Base-by-base conservation (phyloP, 2,113 vertebrate genomes). In the Microcebus tavaratra region DNA sequence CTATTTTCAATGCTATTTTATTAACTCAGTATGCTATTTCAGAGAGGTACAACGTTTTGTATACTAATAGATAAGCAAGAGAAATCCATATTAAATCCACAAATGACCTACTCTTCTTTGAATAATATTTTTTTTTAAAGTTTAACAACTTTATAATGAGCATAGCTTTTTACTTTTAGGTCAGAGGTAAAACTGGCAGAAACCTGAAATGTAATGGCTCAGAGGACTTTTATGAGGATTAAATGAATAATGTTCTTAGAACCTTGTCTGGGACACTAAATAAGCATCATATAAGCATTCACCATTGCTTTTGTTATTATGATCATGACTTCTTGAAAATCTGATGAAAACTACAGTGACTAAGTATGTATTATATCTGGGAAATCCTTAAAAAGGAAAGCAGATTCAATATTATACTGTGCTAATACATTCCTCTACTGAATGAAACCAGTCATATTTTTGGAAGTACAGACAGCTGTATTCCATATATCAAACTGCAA, bases 381-480 rank as follows among this genome's bases (percentile, higher is more conserved):
- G 27, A 93, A 87, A 65, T 39, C 63, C 76, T 95, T 73, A 84
- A 67, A 79, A 88, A 10, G 36, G 27, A 5, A 79, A 73, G 29
- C 21, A 94, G 70, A 91, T 76, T 83, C 94, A 88, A 92, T 50
- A 65, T 89, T 79, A 36, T 53, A 73, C 21, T 65, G 48, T 78
- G 57, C 53, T 88, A 20, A n/a, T 83, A 36, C 5, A 85, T 90
- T 95, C 93, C 70, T 96, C 91, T 88, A 36, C 73, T 96, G 94
- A 97, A 93, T 96, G 93, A 97, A 97, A 88, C 27, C 73, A 97
- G 72, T 96, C 80, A 53, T 97, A 92, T 97, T 97, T 97, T 94
- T 96, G 80, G 97, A 96, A 97, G 65, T 73, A 92, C 34, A 93
- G 96, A 95, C 80, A 97, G 95, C 92, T 97, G 83, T 93, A 97